Conservation (phyloP, 2,113 vertebrate species). For the Neodon shergylaensis region DNA sequence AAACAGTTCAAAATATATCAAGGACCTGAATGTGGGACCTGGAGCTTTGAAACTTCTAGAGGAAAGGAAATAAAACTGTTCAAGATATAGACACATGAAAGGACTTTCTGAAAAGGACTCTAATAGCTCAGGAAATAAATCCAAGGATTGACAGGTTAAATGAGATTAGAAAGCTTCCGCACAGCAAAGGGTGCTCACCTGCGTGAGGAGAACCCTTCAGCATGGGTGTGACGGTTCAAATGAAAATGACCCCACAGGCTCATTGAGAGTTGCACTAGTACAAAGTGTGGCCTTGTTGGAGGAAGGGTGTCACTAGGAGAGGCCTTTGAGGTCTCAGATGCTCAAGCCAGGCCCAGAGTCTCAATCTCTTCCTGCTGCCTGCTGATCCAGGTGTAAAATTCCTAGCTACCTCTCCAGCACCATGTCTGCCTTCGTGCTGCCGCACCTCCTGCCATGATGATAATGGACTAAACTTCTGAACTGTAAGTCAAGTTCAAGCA, state of each 20-base stretch:
- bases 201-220: background rate
- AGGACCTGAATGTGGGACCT: no score
- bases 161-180: background rate
- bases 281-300: background rate
- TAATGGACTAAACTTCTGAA: background rate
- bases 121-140: background rate
- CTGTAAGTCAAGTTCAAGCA: background rate
- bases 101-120: background rate
- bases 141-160: background rate
- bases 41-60: no score
- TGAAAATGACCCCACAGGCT: background rate
- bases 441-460: background rate
- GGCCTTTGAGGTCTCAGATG: background rate
- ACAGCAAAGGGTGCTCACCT: background rate
- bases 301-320: background rate
- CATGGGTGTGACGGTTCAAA: background rate
- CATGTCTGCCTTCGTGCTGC: no score
- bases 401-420: background rate
- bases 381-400: background rate
- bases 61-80: no score
- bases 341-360: background rate
- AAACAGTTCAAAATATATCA: no score
- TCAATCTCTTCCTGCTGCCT: background rate
- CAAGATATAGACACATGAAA: background rate
- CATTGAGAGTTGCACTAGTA: background rate